phyloP scores from a whole-genome alignment of 1,140 invertebrate genomes.

The Cherax quadricarinatus region DNA sequence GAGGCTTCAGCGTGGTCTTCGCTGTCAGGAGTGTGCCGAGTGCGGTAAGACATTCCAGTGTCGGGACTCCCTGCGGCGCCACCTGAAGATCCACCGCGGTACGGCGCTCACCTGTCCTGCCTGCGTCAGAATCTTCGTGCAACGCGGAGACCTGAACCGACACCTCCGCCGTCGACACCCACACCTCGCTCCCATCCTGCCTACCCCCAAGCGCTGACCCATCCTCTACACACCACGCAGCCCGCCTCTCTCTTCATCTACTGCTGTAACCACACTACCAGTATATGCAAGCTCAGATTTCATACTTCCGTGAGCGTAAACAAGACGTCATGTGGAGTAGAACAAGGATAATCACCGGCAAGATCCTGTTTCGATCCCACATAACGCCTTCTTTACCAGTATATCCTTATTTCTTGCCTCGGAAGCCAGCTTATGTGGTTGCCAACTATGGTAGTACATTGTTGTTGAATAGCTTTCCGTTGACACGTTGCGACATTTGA shows the following conservation, averaged over 20 bases:
- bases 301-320: no score
- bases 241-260: neutral
- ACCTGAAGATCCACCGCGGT: slow-evolving; percentile 80
- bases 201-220: neutral
- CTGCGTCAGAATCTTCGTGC: slow-evolving; percentile 82
- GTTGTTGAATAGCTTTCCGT: neutral
- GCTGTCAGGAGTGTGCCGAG: slow-evolving; percentile 80
- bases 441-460: neutral
- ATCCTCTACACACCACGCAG: neutral
- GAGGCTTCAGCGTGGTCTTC: slow-evolving; percentile 3
- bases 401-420: neutral
- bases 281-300: neutral
- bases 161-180: slow-evolving; percentile 79
- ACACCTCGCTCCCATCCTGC: neutral
- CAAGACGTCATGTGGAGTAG: no score
- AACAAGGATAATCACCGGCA: no score
- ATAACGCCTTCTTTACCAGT: no score
- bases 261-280: neutral
- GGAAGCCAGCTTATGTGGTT: neutral
- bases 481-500: neutral
- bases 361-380: no score
- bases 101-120: slow-evolving; percentile 80
- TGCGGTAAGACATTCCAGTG: slow-evolving; percentile 84
- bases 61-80: slow-evolving; percentile 84
- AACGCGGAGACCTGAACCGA: slow-evolving; percentile 83